Evolutionary conservation across 2,888 invertebrate species (phyloP), one percentile per base, ranked within the genome.

Genomic region (Pristionchus japonicus): DNA sequence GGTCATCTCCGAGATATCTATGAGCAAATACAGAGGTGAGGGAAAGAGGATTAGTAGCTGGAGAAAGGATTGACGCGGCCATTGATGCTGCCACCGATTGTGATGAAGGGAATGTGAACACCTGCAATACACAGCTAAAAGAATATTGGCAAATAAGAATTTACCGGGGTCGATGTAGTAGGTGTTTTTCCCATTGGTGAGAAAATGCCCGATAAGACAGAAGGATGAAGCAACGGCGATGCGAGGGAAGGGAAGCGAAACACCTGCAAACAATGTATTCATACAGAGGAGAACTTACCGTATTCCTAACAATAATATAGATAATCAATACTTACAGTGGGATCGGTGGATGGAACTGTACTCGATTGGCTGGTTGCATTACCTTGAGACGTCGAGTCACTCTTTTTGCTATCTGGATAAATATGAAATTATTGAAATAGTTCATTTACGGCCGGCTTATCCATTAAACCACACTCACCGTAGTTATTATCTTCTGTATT

Each of bases 51-150:
- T 88, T 85, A 57, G 80, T 74, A 49, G 87, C 86, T 49, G 90
- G 90, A 34, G 89, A 88, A 27, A 82, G 88, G 17, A 90, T 85
- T 4, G 86, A 70, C n/a, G 86, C 57, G 1, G 70, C 47, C 82
- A 83, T 83, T 23, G 82, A 83, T 17, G 64, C 85, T 1, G 85
- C 85, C 52, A 86, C 67, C 49, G 85, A 34, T 13, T 90, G 88
- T 83, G 88, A 90, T 40, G 89, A 91, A 20, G 89, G 90, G 83
- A 90, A 90, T 23, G 89, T 89, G 88, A 90, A 90, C 47, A 90
- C 80, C 84, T 89, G 89, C 49, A 85, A 86, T 52, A 52, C 2
- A 15, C 27, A 67, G n/a, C n/a, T n/a, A n/a, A n/a, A n/a, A n/a
- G n/a, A n/a, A n/a, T n/a, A n/a, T n/a, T n/a, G n/a, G n/a, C n/a